Evolutionary conservation across 2,888 invertebrate species (phyloP).

Genomic region (Drosophila testacea): DNA sequence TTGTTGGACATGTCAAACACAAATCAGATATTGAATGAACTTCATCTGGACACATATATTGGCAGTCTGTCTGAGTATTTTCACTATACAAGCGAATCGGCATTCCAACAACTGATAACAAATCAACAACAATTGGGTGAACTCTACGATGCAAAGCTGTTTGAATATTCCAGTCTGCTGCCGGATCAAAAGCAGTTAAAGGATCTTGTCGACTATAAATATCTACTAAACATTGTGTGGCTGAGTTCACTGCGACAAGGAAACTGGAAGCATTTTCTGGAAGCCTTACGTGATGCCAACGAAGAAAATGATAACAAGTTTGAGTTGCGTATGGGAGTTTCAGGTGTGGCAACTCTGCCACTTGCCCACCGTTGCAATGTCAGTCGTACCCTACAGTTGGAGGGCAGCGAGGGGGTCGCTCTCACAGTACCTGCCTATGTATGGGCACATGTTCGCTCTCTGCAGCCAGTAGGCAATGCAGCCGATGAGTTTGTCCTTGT

Average conservation of each 20-base stretch:
- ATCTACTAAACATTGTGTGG: constrained; percentile 49
- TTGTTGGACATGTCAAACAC: constrained; percentile 7
- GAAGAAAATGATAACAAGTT: constrained; percentile 1
- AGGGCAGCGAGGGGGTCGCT: background rate
- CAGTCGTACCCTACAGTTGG: constrained; percentile 16
- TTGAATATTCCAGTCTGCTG: constrained; percentile 42
- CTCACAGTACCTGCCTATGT: constrained; percentile 42
- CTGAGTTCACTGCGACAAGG: constrained; percentile 31
- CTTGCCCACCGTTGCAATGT: constrained; percentile 5
- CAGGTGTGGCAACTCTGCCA: constrained; percentile 40
- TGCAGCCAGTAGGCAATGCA: constrained; percentile 6
- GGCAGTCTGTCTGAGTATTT: constrained; percentile 32
- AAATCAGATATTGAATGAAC: constrained; percentile 10
- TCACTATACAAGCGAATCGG: background rate
- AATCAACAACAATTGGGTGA: constrained; percentile 15
- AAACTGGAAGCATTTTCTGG: constrained; percentile 46
- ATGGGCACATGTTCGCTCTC: constrained; percentile 47
- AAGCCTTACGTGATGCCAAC: constrained; percentile 27
- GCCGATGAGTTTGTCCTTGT: constrained; percentile 52
- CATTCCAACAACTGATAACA: constrained; percentile 1
- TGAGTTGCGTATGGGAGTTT: constrained; percentile 52
- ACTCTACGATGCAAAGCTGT: constrained; percentile 13
- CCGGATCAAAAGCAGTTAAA: constrained; percentile 21
- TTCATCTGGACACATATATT: constrained; percentile 33
- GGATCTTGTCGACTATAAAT: constrained; percentile 9